Conservation (phyloP, 2,113 vertebrate species). For the Ivindomyrus marchei region DNA sequence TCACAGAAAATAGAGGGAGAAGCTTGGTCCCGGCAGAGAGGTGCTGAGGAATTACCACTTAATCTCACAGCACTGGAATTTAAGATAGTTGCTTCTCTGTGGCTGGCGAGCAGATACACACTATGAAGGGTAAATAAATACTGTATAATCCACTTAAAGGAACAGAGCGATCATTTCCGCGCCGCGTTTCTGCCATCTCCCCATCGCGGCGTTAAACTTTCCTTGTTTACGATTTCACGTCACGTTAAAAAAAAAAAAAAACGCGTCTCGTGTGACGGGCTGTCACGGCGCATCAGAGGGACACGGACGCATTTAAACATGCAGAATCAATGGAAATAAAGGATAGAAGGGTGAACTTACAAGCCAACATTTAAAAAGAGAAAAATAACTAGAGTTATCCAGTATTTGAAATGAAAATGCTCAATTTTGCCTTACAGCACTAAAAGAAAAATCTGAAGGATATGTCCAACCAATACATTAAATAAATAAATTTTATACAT, state of each 20-base stretch:
- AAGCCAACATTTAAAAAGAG: not conserved
- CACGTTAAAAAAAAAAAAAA: not conserved
- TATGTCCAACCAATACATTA: not conserved
- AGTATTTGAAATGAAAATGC: not conserved
- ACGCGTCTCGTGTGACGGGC: not conserved
- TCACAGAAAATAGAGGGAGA: not conserved
- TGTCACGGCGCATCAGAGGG: not conserved
- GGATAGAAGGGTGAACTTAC: not conserved
- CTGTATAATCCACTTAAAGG: slow-evolving; percentile 20
- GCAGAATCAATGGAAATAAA: not conserved
- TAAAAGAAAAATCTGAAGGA: not conserved
- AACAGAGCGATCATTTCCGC: not conserved
- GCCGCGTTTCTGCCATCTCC: slow-evolving; percentile 15
- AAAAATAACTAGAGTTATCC: too few species aligned
- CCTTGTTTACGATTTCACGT: not conserved
- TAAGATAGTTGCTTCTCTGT: not conserved
- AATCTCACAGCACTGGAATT: slow-evolving; percentile 4
- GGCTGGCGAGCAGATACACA: not conserved
- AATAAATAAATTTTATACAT: not conserved
- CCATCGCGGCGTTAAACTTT: not conserved
- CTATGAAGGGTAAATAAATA: not conserved
- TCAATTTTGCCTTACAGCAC: not conserved
- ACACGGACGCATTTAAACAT: not conserved
- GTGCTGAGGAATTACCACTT: not conserved
- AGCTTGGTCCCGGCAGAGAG: not conserved